Conservation (phyloP, 2,797 vertebrate species). For the Mormyrus proboscirostris region DNA sequence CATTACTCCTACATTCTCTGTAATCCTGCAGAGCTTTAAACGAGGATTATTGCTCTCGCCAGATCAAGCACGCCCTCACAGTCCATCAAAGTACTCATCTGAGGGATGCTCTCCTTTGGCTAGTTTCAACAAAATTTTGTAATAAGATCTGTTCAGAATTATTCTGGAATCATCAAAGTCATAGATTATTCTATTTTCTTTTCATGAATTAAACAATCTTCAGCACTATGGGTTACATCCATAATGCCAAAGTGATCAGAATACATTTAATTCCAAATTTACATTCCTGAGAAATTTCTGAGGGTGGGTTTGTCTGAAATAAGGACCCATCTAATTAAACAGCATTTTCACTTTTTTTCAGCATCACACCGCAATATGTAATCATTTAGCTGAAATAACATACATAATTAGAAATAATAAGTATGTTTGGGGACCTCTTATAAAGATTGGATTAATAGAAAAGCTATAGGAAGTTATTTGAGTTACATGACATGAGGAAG, state of each 20-base stretch:
- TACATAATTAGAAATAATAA: neutral
- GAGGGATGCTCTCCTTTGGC: constrained; percentile 29
- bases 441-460: neutral
- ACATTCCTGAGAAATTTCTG: neutral
- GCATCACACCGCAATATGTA: neutral
- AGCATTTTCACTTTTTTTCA: neutral
- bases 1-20: constrained; percentile 54
- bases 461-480: neutral
- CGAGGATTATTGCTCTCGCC: constrained; percentile 59
- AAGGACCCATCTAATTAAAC: neutral
- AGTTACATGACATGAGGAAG: neutral
- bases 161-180: neutral
- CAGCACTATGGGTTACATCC: neutral
- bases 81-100: constrained; percentile 62
- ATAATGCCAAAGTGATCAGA: neutral
- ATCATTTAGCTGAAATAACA: neutral
- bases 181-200: neutral
- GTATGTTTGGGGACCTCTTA: neutral
- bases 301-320: neutral
- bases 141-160: constrained; percentile 19
- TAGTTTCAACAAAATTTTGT: constrained; percentile 18
- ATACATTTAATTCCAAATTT: neutral
- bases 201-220: neutral
- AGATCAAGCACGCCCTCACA: constrained; percentile 61
- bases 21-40: constrained; percentile 55